Evolutionary conservation across 2,888 invertebrate species (phyloP), one percentile per base, ranked within the genome.

Genomic region (Prostheceraeus crozeri): DNA sequence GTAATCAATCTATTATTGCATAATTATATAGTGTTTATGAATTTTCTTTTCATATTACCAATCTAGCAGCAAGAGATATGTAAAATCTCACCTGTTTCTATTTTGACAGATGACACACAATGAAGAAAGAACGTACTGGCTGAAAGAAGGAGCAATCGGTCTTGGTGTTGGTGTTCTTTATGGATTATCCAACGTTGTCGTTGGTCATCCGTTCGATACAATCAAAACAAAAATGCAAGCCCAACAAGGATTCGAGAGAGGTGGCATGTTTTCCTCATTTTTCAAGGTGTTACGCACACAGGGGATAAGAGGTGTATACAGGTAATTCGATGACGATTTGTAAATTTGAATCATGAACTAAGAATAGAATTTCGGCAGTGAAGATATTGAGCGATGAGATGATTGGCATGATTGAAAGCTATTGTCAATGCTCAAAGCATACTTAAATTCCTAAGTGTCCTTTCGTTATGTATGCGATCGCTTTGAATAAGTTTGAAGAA

Each of bases 141-240:
- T 72, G 11, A 71, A 67, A 64, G 74, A 74, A 65, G 73, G 72
- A 1, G 67, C 64, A 1, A 72, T 74, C 59, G 73, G 73, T 28
- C 65, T 74, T 11, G 72, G 72, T 62, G 73, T 72, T 59, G 74
- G 74, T 16, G 68, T 74, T 2, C 64, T 74, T 10, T 74, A 72
- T 69, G 74, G 74, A 1, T 35, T 72, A 21, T 74, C 74, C 19
- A 74, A 68, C 64, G 71, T 71, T 1, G 66, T 66, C 59, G 71
- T 73, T 3, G 73, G 73, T 1, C 74, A 74, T 60, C 74, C 74
- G 2, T 70, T 72, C 60, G 74, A 74, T 64, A 74, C 74, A 1
- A 67, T 74, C 48, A 74, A 74, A 62, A 74, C 73, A 8, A 74
- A 74, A 63, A 74, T 74, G 74, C 74, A 74, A 60, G 74, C 71